Evolutionary conservation across 2,113 vertebrate genomes (phyloP).

Genomic region (Erythrocercus mccallii): DNA sequence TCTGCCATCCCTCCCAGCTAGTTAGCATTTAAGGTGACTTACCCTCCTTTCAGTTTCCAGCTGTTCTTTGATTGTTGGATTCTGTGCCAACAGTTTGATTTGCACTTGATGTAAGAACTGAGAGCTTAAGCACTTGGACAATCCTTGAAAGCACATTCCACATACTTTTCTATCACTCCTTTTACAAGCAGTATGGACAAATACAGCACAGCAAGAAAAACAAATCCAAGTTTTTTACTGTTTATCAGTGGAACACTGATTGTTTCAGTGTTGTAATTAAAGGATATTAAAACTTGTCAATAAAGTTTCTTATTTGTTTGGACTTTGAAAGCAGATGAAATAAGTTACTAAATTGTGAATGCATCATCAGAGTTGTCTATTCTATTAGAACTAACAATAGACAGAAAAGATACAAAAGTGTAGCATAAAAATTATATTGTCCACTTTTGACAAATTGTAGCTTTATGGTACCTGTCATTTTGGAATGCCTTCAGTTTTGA

Average conservation of each 20-base stretch:
- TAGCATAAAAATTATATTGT: background rate
- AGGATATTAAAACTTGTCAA: background rate
- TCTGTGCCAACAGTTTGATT: background rate
- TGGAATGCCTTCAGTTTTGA: slow-evolving; percentile 12
- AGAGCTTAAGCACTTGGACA: background rate
- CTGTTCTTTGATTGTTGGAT: background rate
- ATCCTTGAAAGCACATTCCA: background rate
- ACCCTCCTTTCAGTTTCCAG: background rate
- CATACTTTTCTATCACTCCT: background rate
- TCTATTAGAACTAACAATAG: slow-evolving; percentile 47
- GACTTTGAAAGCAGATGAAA: background rate
- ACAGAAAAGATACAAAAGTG: background rate
- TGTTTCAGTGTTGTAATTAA: background rate
- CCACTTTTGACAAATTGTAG: slow-evolving; percentile 14
- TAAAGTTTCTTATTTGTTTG: slow-evolving; percentile 19
- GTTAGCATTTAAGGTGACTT: background rate
- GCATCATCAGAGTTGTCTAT: background rate
- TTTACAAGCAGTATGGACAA: background rate
- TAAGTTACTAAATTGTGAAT: background rate
- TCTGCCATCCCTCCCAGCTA: background rate
- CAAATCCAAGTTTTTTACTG: background rate
- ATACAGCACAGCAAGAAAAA: background rate
- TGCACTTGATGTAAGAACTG: background rate
- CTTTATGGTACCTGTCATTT: slow-evolving; percentile 19
- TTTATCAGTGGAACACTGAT: background rate